These are phyloP conservation scores for Percopsis omiscomaycus DNA, from an alignment of 2,797 vertebrate genomes.

Conservation along the genomic window DNA sequence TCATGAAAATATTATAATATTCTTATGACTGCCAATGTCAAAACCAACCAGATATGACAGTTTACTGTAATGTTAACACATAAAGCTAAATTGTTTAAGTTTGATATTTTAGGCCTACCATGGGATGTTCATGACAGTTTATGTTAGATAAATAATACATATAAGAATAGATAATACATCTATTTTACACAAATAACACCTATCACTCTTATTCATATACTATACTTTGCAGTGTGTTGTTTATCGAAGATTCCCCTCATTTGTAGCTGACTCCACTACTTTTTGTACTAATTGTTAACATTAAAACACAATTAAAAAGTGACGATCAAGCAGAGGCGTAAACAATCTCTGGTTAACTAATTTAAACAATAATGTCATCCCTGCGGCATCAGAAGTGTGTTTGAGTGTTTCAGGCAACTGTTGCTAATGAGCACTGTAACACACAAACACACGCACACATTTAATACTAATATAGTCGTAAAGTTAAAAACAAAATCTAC, in stretches of 20 bases:
- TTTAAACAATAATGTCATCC: slow-evolving; percentile 62
- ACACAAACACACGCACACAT: neutral
- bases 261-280: slow-evolving; percentile 77
- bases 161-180: neutral
- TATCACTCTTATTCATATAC: slow-evolving; percentile 43
- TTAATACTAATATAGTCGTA: neutral
- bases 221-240: slow-evolving; percentile 29
- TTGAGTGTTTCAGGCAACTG: slow-evolving; percentile 54
- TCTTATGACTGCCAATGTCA: no score
- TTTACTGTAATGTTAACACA: no score
- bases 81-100: no score
- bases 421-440: slow-evolving; percentile 55
- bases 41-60: no score
- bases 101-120: no score
- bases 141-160: no score
- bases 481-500: neutral
- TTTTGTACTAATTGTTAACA: slow-evolving; percentile 79
- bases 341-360: slow-evolving; percentile 58
- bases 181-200: neutral
- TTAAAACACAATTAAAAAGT: slow-evolving; percentile 85
- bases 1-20: no score
- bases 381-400: slow-evolving; percentile 31
- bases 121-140: no score
- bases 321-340: slow-evolving; percentile 72
- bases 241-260: slow-evolving; percentile 64